Conservation (phyloP, 1,140 invertebrate species). For the Radopholus similis region DNA sequence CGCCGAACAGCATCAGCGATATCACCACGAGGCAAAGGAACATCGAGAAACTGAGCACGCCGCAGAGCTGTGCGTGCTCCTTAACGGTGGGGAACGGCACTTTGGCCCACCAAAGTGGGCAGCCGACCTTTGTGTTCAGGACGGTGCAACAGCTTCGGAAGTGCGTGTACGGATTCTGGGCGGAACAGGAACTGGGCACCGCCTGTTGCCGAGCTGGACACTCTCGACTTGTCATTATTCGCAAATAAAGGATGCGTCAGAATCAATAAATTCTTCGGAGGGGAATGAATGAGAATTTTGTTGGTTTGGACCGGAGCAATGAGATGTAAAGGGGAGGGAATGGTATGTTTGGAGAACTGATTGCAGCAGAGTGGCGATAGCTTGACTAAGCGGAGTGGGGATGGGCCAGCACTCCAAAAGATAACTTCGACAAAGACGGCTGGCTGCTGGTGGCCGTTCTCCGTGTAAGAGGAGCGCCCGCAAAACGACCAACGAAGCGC, state of each 20-base stretch:
- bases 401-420: too few species aligned
- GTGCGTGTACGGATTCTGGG: constrained; percentile 1
- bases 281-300: neutral
- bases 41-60: constrained; percentile 26
- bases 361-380: too few species aligned
- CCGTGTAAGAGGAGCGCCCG: too few species aligned
- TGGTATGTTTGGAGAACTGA: neutral
- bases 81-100: neutral
- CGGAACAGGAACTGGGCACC: neutral
- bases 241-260: neutral
- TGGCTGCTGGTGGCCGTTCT: too few species aligned
- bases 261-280: neutral
- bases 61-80: constrained; percentile 34
- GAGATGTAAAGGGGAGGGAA: neutral
- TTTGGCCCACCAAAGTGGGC: neutral
- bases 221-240: neutral
- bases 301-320: too few species aligned
- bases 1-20: constrained; percentile 23
- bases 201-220: neutral
- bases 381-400: too few species aligned
- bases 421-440: too few species aligned
- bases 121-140: constrained; percentile 1
- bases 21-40: constrained; percentile 31
- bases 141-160: neutral
- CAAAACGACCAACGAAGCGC: too few species aligned